Base-by-base conservation (phyloP, 53 echinoderm and acorn worm species). In the Glandiceps talaboti region DNA sequence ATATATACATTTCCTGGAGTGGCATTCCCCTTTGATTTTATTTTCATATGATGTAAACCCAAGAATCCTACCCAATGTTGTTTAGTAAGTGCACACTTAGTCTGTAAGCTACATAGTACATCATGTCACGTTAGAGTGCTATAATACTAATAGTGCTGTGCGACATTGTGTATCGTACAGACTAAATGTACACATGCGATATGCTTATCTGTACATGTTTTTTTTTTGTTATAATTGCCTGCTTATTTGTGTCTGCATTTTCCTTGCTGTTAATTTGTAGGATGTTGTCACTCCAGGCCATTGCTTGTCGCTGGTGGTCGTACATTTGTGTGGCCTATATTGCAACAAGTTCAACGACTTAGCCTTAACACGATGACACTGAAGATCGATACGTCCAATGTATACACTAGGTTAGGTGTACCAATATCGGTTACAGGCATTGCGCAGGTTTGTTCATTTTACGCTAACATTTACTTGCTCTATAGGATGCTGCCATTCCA, bases 371-470 rank as follows among this genome's bases (percentile, higher is more conserved):
- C 92, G 28, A 92, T 92, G 90, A 92, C 92, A 14, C 86, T 92
- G 77, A 85, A 86, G 82, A 92, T 92, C 73, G 83, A 87, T 85
- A 90, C 92, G 0, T 81, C 81, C 25, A 90, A 92, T 87, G 90
- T 92, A 27, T 92, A 92, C 82, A 90, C 92, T 29, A 85, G 90
- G 74, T 83, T 90, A 0, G 92, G 92, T 75, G 92, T 92, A 0
- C 92, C 92, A 1, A 88, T 92, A 74, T 90, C 92, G 14, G 92
- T 92, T 82, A 92, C 92, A 30, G 92, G 92, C 0, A 90, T 92
- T 74, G 92, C 92, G 45, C 92, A 92, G 90, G 92, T 92, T 45
- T 45, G 64, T 45, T 20, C 64, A 45, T 45, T 6, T 45, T 45
- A 12, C 64, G 20, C 64, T 45, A 45, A 45, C 1, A 29, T 45